Evolutionary conservation across 2,888 invertebrate species (phyloP).

Genomic region (Linyphia triangularis): DNA sequence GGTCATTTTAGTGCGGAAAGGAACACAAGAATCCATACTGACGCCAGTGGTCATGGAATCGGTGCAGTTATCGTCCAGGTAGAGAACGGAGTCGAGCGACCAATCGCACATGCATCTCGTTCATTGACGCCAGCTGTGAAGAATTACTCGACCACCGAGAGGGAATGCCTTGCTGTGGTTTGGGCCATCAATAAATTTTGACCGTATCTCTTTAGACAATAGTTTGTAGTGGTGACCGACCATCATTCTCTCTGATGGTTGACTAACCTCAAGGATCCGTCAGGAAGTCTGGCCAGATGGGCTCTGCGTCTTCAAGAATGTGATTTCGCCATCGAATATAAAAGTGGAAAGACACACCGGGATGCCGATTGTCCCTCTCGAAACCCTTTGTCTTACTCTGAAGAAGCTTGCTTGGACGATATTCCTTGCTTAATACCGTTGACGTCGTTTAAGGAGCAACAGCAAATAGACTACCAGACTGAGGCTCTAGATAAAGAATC

Average conservation of each 20-base stretch:
- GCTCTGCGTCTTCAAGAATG: constrained; percentile 77
- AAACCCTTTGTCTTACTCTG: not conserved
- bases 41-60: too few relatives aligned
- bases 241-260: constrained; percentile 78
- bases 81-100: not conserved
- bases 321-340: constrained; percentile 24
- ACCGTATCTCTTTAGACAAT: constrained; percentile 75
- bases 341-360: constrained; percentile 10
- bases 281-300: constrained; percentile 81
- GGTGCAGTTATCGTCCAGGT: not conserved
- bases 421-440: not conserved
- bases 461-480: not conserved
- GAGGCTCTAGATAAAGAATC: too few relatives aligned
- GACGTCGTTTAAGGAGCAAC: not conserved
- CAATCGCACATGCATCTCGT: not conserved
- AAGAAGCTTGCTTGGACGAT: not conserved
- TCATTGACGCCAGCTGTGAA: not conserved
- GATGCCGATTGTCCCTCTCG: constrained; percentile 36
- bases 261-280: constrained; percentile 79
- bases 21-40: too few relatives aligned
- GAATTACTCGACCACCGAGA: constrained; percentile 80
- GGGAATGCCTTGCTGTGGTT: constrained; percentile 78
- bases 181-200: constrained; percentile 77
- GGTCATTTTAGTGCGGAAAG: constrained; percentile 68
- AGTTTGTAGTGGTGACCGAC: constrained; percentile 77